phyloP scores from a whole-genome alignment of 1,140 invertebrate species.

The Drosophila watanabei region DNA sequence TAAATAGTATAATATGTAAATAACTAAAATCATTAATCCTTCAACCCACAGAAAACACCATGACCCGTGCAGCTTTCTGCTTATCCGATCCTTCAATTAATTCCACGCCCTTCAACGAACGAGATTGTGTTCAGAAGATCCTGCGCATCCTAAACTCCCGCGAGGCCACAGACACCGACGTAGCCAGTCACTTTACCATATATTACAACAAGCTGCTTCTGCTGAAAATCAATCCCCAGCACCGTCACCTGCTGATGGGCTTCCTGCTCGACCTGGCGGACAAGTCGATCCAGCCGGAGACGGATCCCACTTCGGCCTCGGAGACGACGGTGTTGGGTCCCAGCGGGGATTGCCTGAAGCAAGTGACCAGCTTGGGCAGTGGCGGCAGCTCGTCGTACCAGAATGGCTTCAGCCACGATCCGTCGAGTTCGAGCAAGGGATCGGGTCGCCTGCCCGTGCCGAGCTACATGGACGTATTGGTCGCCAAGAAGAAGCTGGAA shows the following conservation, averaged over 20 bases:
- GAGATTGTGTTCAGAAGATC: constrained; percentile 15
- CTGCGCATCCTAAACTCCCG: background rate
- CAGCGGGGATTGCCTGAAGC: background rate
- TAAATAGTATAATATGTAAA: too few species aligned
- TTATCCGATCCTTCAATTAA: background rate
- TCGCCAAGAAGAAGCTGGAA: constrained; percentile 48
- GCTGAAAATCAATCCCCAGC: background rate
- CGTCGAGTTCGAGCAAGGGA: constrained; percentile 11
- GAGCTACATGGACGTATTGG: constrained; percentile 24
- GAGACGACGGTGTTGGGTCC: background rate
- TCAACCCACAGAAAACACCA: background rate
- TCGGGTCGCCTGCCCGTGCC: background rate
- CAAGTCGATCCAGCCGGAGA: background rate
- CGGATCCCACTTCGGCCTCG: background rate
- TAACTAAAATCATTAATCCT: background rate
- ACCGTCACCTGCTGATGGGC: constrained; percentile 8
- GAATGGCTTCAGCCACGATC: constrained; percentile 35
- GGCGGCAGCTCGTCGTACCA: background rate
- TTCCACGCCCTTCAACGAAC: background rate
- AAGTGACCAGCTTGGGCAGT: too few species aligned
- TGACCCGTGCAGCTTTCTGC: background rate
- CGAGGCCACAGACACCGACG: background rate
- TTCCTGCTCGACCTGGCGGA: constrained; percentile 2
- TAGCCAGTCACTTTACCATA: background rate
- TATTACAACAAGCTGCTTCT: constrained; percentile 9